Base-by-base conservation (phyloP, 2,888 invertebrate genomes). In the Elysia crispata region DNA sequence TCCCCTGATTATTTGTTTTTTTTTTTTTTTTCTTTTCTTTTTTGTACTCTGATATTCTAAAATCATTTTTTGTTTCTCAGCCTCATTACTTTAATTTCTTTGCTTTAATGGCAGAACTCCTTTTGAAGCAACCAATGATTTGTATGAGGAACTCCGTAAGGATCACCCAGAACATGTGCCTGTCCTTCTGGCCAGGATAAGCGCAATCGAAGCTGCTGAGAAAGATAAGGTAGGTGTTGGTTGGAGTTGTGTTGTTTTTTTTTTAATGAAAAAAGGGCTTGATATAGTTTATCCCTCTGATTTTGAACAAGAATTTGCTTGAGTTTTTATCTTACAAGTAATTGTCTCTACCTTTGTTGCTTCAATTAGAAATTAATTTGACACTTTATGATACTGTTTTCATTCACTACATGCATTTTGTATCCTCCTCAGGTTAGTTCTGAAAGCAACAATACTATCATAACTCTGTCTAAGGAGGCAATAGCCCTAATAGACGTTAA, bases 121-220 rank as follows among this genome's bases (percentile, higher is more conserved):
- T 5, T 25, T 66, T 15, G 67, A 77, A 28, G 66, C 79, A 11
- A 73, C 86, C 28, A 78, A 84, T 66, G 62, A 94, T 76, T 92
- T 97, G 78, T 98, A 96, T 91, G 95, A 95, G 82, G 96, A 96
- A 86, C 90, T 97, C 82, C 91, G 82, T 25, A 66, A 94, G 84
- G 94, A 94, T 72, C 94, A 94, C 85, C 95, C 95, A 92, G 95
- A 95, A 76, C 95, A 96, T 93, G 91, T 96, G 76, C 95, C 96
- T 18, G 94, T 96, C 3, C 95, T 97, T 91, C 94, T 95, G 70
- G 95, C 96, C 8, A 95, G 96, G 91, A 93, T 98, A 73, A 95
- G 96, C 89, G 95, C 95, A 31, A 92, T 97, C 28, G 97, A 97
- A 90, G 86, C 85, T 67, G 88, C 85, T 67, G 88, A 91, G 54